Evolutionary conservation across 2,113 vertebrate species (phyloP).

Genomic region (Pteropus alecto): DNA sequence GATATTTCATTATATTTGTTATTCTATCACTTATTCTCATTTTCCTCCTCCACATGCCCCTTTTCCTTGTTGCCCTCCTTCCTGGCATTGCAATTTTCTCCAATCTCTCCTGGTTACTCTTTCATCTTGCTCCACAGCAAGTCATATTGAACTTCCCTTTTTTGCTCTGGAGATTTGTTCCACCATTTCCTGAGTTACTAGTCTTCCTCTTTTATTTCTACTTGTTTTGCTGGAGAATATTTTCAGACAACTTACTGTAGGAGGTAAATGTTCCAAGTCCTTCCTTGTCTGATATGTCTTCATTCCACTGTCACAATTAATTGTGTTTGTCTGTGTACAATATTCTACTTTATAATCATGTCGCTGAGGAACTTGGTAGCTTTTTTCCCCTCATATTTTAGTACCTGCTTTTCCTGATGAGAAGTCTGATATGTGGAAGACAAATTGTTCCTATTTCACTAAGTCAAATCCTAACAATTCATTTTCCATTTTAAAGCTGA

Average conservation of each 20-base stretch:
- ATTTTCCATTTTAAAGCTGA: slow-evolving; percentile 37
- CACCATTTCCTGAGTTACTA: not conserved
- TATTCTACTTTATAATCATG: not conserved
- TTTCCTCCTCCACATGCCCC: not conserved
- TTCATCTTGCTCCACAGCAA: not conserved
- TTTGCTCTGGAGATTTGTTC: not conserved
- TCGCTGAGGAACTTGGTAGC: not conserved
- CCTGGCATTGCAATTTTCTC: not conserved
- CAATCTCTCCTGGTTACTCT: not conserved
- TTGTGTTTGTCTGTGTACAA: not conserved
- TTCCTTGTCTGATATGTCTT: not conserved
- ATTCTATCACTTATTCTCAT: not conserved
- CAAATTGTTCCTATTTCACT: not conserved
- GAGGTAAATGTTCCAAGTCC: not conserved
- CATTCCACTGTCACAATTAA: not conserved
- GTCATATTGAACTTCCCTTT: slow-evolving; percentile 25
- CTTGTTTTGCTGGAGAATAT: slow-evolving; percentile 5
- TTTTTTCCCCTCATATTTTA: not conserved
- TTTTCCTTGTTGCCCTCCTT: not conserved
- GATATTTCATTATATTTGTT: not conserved
- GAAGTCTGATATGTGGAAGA: not conserved
- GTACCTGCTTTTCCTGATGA: not conserved
- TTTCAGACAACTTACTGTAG: not conserved
- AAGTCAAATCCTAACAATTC: not conserved
- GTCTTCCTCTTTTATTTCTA: not conserved